phyloP scores from a whole-genome alignment of 64 coral and sea anemone species.

The Montipora capricornis region DNA sequence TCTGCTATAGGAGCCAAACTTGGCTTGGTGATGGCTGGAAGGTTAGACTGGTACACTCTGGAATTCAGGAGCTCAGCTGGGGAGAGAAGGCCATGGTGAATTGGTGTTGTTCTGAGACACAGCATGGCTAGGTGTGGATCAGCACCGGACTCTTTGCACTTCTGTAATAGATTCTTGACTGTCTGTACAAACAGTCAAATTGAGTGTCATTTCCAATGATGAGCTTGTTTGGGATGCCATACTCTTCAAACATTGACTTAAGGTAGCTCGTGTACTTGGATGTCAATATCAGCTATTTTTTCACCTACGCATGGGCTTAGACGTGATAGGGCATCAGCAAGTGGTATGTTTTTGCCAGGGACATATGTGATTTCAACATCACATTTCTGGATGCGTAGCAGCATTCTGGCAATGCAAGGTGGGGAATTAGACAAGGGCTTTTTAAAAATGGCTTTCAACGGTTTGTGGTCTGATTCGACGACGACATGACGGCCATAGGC shows the following conservation, averaged over 20 bases:
- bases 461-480: neutral
- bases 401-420: too few relatives aligned
- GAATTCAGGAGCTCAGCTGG: slow-evolving; percentile 47
- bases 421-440: too few relatives aligned
- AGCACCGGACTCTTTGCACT: slow-evolving; percentile 77
- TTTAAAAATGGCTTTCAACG: too few relatives aligned
- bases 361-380: too few relatives aligned
- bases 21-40: slow-evolving; percentile 46
- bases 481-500: too few relatives aligned
- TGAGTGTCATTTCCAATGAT: slow-evolving; percentile 57
- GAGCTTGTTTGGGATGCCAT: slow-evolving; percentile 50
- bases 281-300: too few relatives aligned
- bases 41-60: slow-evolving; percentile 55
- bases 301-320: too few relatives aligned
- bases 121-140: slow-evolving; percentile 81
- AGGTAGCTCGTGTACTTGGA: neutral
- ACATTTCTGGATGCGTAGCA: too few relatives aligned
- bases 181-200: slow-evolving; percentile 20
- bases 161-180: slow-evolving; percentile 65
- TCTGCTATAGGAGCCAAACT: slow-evolving; percentile 22
- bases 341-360: too few relatives aligned
- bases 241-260: slow-evolving; percentile 55
- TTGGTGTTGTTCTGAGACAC: slow-evolving; percentile 61
- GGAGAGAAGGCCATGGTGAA: slow-evolving; percentile 58
- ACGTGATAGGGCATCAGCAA: too few relatives aligned